Percentiles rank a stretch among this genome's conserved stretches.
Evolutionary conservation across 2,797 vertebrate species (phyloP).

Genomic region (Denticeps clupeoides): DNA sequence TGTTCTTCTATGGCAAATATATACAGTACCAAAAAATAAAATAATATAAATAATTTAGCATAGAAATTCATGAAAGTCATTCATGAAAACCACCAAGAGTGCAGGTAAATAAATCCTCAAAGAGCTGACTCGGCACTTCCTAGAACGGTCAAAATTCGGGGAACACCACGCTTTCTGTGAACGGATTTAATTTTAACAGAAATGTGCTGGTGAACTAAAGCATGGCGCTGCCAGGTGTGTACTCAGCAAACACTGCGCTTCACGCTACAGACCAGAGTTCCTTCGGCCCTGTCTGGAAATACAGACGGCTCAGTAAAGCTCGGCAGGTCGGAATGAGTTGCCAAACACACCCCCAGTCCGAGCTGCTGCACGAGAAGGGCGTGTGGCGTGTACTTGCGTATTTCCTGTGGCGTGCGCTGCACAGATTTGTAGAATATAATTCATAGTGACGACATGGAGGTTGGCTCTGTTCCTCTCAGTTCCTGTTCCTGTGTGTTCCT

Average conservation of each 20-base stretch:
- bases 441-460: too few species aligned
- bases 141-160: conserved; percentile 26
- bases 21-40: too few species aligned
- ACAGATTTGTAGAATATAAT: too few species aligned
- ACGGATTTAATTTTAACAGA: conserved; percentile 45
- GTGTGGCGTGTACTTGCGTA: too few species aligned
- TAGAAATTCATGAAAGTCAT: too few species aligned
- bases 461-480: too few species aligned
- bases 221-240: conserved; percentile 38
- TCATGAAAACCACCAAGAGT: too few species aligned
- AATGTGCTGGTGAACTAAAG: conserved; percentile 33
- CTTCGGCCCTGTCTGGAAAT: conserved; percentile 8
- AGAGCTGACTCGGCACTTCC: conserved; percentile 20
- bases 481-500: too few species aligned
- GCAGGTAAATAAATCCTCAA: conserved; percentile 9
- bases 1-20: too few species aligned
- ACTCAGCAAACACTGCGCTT: conserved; percentile 43
- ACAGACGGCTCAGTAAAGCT: conserved; percentile 16
- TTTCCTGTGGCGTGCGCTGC: too few species aligned
- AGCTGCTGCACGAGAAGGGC: too few species aligned
- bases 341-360: background rate
- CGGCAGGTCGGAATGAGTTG: background rate
- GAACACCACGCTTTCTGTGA: conserved; percentile 41
- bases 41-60: too few species aligned
- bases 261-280: conserved; percentile 22